phyloP scores from a whole-genome alignment of 2,797 vertebrate species.

The Zenarchopterus dispar region DNA sequence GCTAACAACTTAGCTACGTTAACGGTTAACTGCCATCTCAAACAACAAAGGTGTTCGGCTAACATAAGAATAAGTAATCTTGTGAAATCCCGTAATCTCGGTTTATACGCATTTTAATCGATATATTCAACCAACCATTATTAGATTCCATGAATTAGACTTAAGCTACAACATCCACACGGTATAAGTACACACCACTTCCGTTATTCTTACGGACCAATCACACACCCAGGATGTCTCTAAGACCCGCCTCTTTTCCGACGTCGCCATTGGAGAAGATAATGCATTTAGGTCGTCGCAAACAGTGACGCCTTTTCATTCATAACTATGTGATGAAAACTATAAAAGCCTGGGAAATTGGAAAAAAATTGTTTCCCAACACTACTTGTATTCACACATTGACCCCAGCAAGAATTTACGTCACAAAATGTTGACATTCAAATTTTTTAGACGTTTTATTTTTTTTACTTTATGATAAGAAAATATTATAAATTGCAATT shows the following conservation, averaged over 20 bases:
- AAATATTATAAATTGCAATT: too few species aligned
- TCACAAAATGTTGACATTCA: too few species aligned
- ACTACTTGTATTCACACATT: too few species aligned
- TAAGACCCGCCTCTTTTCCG: slow-evolving; percentile 28
- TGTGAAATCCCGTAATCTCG: rapidly evolving
- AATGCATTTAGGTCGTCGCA: not conserved
- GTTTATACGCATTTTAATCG: rapidly evolving
- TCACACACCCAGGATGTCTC: not conserved
- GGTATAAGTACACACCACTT: not conserved
- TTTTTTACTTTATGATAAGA: too few species aligned
- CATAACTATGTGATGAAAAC: too few species aligned
- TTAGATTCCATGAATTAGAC: slow-evolving; percentile 58
- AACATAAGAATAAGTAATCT: not conserved
- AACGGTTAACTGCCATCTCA: not conserved
- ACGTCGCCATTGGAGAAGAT: slow-evolving; percentile 23
- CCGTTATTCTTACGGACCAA: slow-evolving; percentile 43
- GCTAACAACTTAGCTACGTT: slow-evolving; percentile 21
- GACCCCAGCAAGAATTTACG: too few species aligned
- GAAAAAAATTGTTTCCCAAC: too few species aligned
- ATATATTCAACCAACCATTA: slow-evolving; percentile 40
- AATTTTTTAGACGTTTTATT: too few species aligned
- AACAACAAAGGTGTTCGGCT: not conserved
- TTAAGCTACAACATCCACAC: not conserved
- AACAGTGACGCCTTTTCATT: too few species aligned
- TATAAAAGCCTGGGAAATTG: too few species aligned